A percentile compares a stretch with the other conserved stretches of the same genome.
Conservation (phyloP, 2,797 vertebrate genomes). For the Hapalemur alaotrensis region DNA sequence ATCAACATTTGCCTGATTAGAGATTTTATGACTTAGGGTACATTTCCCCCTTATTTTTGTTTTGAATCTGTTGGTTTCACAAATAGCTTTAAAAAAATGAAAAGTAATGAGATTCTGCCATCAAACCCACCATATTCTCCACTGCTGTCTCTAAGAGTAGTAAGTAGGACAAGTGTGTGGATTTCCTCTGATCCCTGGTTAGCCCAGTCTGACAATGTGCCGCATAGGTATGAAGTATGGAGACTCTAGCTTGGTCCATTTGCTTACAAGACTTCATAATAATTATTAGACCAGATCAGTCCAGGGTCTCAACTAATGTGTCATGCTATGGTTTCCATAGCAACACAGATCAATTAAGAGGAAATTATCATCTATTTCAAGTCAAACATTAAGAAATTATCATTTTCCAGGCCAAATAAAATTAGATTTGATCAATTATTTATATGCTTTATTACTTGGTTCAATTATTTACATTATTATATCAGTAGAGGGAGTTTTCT, state of each 20-base stretch:
- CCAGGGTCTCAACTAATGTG: neutral
- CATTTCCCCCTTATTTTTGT: neutral
- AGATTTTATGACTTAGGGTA: neutral
- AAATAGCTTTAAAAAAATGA: neutral
- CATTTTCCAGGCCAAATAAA: slow-evolving; percentile 1
- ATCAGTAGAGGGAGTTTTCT: neutral
- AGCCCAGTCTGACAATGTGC: neutral
- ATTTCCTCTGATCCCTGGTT: neutral
- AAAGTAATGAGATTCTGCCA: neutral
- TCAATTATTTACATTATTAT: slow-evolving; percentile 20
- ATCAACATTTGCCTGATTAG: neutral
- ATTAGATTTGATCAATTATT: neutral
- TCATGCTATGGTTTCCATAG: neutral
- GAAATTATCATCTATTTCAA: neutral
- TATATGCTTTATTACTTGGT: neutral
- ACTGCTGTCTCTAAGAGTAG: neutral
- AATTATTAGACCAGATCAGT: neutral
- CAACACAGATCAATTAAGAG: neutral
- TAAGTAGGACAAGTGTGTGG: neutral
- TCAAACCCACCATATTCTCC: neutral
- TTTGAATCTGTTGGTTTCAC: neutral
- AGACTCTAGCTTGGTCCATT: neutral
- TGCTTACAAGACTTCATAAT: neutral
- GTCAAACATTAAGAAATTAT: slow-evolving; percentile 17
- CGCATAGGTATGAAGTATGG: neutral